Percentiles rank a stretch among this genome's conserved stretches.
Conservation (phyloP, 2,888 invertebrate species). For the Alloscopus bannaensis region DNA sequence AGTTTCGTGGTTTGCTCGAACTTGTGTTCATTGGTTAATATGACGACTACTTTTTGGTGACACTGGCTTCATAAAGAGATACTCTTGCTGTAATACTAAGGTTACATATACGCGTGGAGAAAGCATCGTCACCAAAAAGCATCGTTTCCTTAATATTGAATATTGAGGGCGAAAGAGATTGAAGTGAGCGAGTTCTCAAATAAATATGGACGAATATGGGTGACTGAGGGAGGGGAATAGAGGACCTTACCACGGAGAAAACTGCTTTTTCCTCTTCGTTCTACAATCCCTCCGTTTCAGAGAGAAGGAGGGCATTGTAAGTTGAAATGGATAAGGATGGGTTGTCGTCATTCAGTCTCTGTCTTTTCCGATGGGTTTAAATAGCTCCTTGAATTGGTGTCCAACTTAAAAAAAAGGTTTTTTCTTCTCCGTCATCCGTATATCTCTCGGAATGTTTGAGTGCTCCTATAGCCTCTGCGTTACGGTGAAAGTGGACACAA, state of each 20-base stretch:
- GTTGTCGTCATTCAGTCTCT: constrained; percentile 28
- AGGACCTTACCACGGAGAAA: too few species aligned
- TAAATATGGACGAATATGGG: constrained; percentile 18
- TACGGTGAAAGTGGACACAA: too few species aligned
- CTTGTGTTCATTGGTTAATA: background rate
- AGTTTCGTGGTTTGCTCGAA: constrained; percentile 20
- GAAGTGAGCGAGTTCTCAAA: constrained; percentile 9
- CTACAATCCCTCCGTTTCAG: background rate
- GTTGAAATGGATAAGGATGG: constrained; percentile 55
- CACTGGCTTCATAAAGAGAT: too few species aligned
- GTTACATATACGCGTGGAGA: background rate
- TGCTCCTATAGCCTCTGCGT: too few species aligned
- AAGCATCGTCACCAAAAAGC: constrained; percentile 39
- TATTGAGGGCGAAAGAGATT: constrained; percentile 37
- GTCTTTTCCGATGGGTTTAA: constrained; percentile 41
- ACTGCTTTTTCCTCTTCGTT: constrained; percentile 29
- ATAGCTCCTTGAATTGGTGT: constrained; percentile 43
- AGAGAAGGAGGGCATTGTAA: constrained; percentile 9
- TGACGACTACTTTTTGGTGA: constrained; percentile 8
- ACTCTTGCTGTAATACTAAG: too few species aligned
- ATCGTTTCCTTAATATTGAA: constrained; percentile 41
- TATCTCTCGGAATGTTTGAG: constrained; percentile 28
- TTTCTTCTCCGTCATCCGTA: constrained; percentile 22
- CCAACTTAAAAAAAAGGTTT: constrained; percentile 16
- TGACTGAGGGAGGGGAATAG: constrained; percentile 2